A percentile compares a stretch with the other conserved stretches of the same genome.
Conservation (phyloP, 2,113 vertebrate genomes). For the Corynorhinus townsendii region DNA sequence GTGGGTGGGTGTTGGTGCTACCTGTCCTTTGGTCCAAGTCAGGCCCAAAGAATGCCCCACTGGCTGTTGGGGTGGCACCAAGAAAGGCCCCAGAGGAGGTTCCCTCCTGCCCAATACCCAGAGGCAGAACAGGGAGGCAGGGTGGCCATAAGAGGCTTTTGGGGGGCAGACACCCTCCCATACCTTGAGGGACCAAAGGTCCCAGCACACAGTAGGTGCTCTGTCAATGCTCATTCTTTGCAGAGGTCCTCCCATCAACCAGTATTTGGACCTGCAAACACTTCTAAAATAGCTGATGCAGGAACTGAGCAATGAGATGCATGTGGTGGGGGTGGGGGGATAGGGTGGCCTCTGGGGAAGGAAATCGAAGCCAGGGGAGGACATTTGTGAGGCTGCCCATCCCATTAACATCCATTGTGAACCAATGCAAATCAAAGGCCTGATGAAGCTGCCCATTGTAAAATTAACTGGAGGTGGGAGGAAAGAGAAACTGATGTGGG, state of each 20-base stretch:
- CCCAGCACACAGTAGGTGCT: not conserved
- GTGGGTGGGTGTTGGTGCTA: not conserved
- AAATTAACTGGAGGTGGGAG: not conserved
- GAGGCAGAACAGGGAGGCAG: not conserved
- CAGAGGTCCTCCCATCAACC: not conserved
- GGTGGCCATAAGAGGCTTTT: not conserved
- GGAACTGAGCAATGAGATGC: not conserved
- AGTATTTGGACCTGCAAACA: not conserved
- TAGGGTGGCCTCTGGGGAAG: not conserved
- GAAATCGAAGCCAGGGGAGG: not conserved
- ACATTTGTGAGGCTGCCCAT: not conserved
- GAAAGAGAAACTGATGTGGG: not conserved
- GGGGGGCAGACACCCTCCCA: not conserved
- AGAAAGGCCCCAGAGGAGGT: too few species aligned
- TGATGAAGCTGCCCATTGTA: not conserved
- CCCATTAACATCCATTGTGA: not conserved
- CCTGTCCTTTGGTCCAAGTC: not conserved
- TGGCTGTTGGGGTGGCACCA: not conserved
- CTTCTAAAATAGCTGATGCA: not conserved
- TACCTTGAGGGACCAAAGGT: not conserved
- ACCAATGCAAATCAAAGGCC: not conserved
- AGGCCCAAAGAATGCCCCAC: not conserved
- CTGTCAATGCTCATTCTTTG: too few species aligned
- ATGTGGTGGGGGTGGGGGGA: fast-evolving
- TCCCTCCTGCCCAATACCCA: not conserved